Conservation (phyloP, 2,888 invertebrate species). For the Aproaerema taeniolella region DNA sequence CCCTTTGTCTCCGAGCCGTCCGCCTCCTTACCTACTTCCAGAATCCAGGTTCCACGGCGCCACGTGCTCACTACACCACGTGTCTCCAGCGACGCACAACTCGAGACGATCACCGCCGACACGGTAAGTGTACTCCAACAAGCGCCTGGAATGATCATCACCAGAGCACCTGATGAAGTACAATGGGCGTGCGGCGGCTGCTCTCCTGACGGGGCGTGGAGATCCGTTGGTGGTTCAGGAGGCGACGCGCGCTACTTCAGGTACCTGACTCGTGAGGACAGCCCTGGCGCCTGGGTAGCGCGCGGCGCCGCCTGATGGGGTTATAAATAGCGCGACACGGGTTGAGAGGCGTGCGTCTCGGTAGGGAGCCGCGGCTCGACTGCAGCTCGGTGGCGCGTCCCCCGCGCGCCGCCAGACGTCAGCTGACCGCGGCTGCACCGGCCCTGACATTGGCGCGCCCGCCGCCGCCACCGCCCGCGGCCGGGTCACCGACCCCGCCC, state of each 20-base stretch:
- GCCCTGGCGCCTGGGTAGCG: slow-evolving; percentile 94
- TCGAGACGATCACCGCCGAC: slow-evolving; percentile 77
- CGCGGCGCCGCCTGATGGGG: slow-evolving; percentile 74
- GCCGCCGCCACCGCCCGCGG: slow-evolving; percentile 62
- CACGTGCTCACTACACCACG: slow-evolving; percentile 36
- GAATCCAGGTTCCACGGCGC: slow-evolving; percentile 27
- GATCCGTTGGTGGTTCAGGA: slow-evolving; percentile 22
- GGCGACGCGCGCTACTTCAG: slow-evolving; percentile 98
- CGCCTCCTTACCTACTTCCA: slow-evolving; percentile 31
- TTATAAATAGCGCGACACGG: slow-evolving; percentile 52
- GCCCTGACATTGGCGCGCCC: slow-evolving; percentile 76
- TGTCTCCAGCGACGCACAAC: slow-evolving; percentile 17
- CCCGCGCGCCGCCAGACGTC: slow-evolving; percentile 76
- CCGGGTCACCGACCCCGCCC: slow-evolving; percentile 31
- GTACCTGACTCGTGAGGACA: slow-evolving; percentile 94
- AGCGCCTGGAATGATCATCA: slow-evolving; percentile 94
- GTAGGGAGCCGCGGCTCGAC: slow-evolving; percentile 56
- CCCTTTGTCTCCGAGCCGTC: slow-evolving; percentile 52
- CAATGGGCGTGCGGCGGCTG: slow-evolving; percentile 94
- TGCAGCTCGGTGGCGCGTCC: slow-evolving; percentile 61
- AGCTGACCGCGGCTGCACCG: slow-evolving; percentile 76
- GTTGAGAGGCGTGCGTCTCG: slow-evolving; percentile 48
- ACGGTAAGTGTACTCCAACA: slow-evolving; percentile 99
- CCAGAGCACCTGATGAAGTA: slow-evolving; percentile 99
- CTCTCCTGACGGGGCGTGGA: slow-evolving; percentile 23